These are phyloP conservation scores for Trogon melanurus DNA, from an alignment of 2,113 vertebrate species.

Conservation along the genomic window DNA sequence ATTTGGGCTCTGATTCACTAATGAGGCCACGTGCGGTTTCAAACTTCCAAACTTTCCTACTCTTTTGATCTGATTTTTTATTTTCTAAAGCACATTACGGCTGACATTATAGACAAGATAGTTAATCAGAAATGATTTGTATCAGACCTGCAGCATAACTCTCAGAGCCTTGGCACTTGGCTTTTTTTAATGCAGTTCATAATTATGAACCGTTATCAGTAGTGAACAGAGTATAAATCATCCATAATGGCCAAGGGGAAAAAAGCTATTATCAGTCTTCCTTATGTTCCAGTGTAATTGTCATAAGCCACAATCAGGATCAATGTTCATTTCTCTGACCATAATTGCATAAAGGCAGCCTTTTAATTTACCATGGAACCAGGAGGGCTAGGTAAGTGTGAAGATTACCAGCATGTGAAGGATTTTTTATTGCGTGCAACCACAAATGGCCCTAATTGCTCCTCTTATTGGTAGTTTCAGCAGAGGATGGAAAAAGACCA, in stretches of 20 bases:
- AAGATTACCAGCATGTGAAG: constrained; percentile 59
- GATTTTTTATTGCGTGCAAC: constrained; percentile 38
- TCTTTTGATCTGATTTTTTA: constrained; percentile 25
- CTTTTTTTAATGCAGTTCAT: constrained; percentile 72
- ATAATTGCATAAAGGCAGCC: constrained; percentile 71
- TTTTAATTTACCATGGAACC: constrained; percentile 68
- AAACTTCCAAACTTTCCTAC: constrained; percentile 21
- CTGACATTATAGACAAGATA: constrained; percentile 52
- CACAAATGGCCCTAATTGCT: constrained; percentile 24
- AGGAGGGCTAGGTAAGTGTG: constrained; percentile 64
- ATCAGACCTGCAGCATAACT: constrained; percentile 65
- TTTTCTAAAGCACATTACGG: constrained; percentile 39
- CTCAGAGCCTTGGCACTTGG: constrained; percentile 61
- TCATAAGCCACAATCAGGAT: constrained; percentile 75
- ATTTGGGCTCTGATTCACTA: neutral
- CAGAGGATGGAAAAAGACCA: neutral
- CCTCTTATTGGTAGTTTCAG: constrained; percentile 5
- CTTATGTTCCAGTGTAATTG: constrained; percentile 76
- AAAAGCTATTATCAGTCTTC: constrained; percentile 77
- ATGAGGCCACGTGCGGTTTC: neutral
- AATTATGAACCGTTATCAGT: constrained; percentile 72
- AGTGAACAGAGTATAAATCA: constrained; percentile 73
- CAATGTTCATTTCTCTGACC: constrained; percentile 73
- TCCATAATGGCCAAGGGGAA: constrained; percentile 70
- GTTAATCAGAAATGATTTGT: constrained; percentile 71